A percentile compares a stretch with the other conserved stretches of the same genome.
phyloP scores from a whole-genome alignment of 2,797 vertebrate genomes.

The Hoplostethus mediterraneus region DNA sequence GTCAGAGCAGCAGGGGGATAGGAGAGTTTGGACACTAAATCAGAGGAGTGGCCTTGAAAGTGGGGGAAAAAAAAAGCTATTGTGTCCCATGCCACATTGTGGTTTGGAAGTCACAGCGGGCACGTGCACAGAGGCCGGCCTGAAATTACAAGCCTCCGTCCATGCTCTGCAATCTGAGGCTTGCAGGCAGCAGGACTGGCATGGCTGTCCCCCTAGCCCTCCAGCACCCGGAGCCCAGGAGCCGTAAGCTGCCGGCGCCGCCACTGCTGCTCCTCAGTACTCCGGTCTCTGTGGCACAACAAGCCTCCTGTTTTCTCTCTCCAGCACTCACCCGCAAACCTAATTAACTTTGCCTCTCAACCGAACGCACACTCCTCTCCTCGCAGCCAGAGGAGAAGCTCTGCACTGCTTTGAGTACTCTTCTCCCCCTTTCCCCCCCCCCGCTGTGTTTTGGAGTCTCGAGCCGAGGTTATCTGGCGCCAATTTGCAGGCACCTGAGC shows the following conservation, averaged over 20 bases:
- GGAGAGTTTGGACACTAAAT: conserved; percentile 54
- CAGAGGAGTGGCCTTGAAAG: conserved; percentile 67
- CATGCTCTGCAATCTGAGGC: conserved; percentile 68
- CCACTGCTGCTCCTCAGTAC: conserved; percentile 39
- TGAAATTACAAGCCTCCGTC: conserved; percentile 72
- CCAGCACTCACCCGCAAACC: conserved; percentile 62
- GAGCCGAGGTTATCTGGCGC: conserved; percentile 9
- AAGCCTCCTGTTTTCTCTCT: conserved; percentile 60
- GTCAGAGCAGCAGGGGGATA: conserved; percentile 39
- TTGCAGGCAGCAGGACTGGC: conserved; percentile 76
- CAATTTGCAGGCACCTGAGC: conserved; percentile 28
- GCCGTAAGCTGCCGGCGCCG: conserved; percentile 57
- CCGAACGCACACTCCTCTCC: conserved; percentile 36
- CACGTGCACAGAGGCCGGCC: conserved; percentile 58
- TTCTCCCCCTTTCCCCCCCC: conserved; percentile 1
- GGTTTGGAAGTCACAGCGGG: conserved; percentile 72
- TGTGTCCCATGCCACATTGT: conserved; percentile 66
- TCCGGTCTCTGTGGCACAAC: conserved; percentile 52
- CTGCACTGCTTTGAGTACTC: conserved; percentile 39
- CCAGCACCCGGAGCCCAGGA: conserved; percentile 37
- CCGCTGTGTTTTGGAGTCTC: conserved; percentile 11
- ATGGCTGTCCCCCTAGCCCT: conserved; percentile 40
- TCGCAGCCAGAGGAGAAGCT: conserved; percentile 36
- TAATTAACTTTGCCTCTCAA: conserved; percentile 65
- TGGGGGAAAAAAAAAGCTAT: conserved; percentile 42